phyloP scores from a whole-genome alignment of 2,113 vertebrate species.

The Ptyas mucosa region DNA sequence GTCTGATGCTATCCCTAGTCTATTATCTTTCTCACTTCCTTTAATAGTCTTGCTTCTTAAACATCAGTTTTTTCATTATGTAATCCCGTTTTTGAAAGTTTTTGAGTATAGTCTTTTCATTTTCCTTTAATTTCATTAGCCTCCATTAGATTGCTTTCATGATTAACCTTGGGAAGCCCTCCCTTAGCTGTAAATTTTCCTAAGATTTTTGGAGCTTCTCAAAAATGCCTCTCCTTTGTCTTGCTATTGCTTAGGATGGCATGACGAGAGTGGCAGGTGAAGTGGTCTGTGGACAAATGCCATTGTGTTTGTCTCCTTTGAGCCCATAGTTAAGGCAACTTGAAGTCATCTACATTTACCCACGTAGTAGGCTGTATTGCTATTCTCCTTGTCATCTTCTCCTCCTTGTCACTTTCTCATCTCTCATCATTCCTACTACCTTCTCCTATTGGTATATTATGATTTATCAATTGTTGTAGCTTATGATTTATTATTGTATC shows the following conservation, averaged over 20 bases:
- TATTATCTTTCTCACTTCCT: neutral
- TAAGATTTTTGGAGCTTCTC: neutral
- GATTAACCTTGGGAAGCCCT: neutral
- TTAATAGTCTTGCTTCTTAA: neutral
- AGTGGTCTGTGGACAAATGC: neutral
- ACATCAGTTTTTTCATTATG: neutral
- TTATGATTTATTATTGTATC: no score
- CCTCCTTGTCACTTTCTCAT: no score
- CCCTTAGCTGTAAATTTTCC: neutral
- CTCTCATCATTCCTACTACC: no score
- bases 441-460: no score
- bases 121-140: neutral
- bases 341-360: neutral
- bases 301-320: neutral
- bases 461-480: no score
- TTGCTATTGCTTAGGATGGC: neutral
- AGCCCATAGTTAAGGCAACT: neutral
- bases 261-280: neutral
- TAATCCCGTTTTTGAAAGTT: neutral
- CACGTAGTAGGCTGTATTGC: no score
- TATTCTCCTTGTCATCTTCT: no score
- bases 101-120: neutral
- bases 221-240: neutral
- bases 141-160: neutral
- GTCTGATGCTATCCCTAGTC: neutral